Conservation (phyloP, 1,140 invertebrate species). For the Drosophila truncata region DNA sequence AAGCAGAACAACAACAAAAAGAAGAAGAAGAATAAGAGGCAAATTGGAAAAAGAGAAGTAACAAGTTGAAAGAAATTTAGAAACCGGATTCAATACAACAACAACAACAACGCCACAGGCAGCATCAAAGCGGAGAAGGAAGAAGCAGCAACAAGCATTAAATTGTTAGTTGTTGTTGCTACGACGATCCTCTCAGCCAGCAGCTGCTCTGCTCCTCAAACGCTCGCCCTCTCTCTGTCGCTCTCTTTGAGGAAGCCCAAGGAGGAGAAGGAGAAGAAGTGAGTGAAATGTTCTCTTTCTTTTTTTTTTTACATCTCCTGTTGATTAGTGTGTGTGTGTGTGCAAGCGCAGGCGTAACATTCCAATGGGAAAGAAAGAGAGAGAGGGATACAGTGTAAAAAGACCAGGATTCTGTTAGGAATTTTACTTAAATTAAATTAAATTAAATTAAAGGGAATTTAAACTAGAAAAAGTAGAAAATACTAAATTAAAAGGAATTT, state of each 20-base stretch:
- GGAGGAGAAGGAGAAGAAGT: conserved; percentile 10
- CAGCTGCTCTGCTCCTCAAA: conserved; percentile 18
- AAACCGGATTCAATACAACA: conserved; percentile 75
- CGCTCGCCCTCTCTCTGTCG: not conserved
- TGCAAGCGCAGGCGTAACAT: conserved; percentile 19
- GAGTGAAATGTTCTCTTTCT: conserved; percentile 17
- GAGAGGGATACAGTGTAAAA: not conserved
- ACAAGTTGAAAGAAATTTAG: conserved; percentile 77
- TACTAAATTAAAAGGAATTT: too few relatives aligned
- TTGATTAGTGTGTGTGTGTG: not conserved
- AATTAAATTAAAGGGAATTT: too few relatives aligned
- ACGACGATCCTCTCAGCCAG: conserved; percentile 47
- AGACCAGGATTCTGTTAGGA: not conserved
- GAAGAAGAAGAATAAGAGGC: conserved; percentile 1
- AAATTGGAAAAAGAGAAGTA: conserved; percentile 55
- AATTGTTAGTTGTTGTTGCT: conserved; percentile 30
- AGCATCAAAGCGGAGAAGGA: conserved; percentile 40
- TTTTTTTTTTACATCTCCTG: not conserved
- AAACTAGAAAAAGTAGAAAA: too few relatives aligned
- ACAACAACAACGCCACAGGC: conserved; percentile 27
- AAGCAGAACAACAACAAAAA: not conserved
- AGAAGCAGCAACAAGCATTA: conserved; percentile 21
- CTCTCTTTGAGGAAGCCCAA: conserved; percentile 6
- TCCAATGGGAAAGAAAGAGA: not conserved
- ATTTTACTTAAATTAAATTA: not conserved